Conservation (phyloP, 2,113 vertebrate species). For the Tringa solitaria region DNA sequence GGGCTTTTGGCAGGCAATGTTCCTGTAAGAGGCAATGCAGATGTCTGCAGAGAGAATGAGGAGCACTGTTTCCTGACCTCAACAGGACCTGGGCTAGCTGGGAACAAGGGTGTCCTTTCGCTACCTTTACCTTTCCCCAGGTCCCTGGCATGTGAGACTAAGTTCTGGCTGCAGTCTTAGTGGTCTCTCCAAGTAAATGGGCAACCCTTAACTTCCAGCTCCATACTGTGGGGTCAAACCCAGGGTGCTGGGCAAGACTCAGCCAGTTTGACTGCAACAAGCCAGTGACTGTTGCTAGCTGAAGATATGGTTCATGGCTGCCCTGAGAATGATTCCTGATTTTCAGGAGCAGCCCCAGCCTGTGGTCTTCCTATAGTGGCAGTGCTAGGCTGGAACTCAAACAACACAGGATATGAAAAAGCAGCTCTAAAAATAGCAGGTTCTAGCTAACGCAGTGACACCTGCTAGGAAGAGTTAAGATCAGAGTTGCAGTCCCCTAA, state of each 20-base stretch:
- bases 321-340: neutral
- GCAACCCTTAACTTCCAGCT: neutral
- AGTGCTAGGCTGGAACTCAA: neutral
- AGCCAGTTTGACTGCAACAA: neutral
- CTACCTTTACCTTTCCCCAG: neutral
- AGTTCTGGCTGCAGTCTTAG: neutral
- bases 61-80: neutral
- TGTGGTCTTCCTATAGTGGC: neutral
- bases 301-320: neutral
- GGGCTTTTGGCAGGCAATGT: neutral
- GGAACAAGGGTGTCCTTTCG: neutral
- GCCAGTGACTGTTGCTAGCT: neutral
- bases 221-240: neutral
- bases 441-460: neutral
- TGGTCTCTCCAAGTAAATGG: neutral
- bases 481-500: neutral
- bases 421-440: neutral
- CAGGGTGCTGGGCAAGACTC: neutral
- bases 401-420: neutral
- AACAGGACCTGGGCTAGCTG: neutral
- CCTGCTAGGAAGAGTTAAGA: neutral
- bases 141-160: neutral
- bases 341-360: neutral
- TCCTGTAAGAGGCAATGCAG: neutral
- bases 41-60: neutral